Evolutionary conservation across 2,113 vertebrate genomes (phyloP), one percentile per base, ranked within the genome.

Genomic region (Corynorhinus townsendii): DNA sequence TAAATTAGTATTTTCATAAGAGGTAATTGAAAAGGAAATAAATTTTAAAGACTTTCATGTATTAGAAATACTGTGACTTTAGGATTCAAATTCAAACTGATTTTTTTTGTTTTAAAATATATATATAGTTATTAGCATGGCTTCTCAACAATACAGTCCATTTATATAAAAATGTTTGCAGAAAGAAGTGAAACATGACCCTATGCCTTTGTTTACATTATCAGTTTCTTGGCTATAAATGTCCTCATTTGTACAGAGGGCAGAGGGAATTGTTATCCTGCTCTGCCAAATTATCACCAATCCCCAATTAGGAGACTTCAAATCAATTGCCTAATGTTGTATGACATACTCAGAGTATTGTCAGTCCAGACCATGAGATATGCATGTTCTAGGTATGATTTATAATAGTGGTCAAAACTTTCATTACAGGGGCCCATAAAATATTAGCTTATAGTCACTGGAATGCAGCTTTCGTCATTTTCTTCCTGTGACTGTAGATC

Each of bases 391-490:
- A 85, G 71, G 33, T 82, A 73, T 95, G 87, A 96, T 95, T 97
- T 95, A 94, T 71, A 94, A 62, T 7, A 17, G 52, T 79, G 86
- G 80, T 94, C 96, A 96, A 93, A 93, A 38, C 54, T 96, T 96
- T 97, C 95, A 97, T 94, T 95, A 89, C 89, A 66, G 52, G 75
- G 66, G 71, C 24, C 77, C 56, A n/a, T 94, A 94, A 97, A 97
- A 96, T 97, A 96, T 90, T 94, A 96, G 81, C 47, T 47, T 91
- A 84, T 28, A 73, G 71, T 91, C 71, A 28, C 66, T 66, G 87
- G 90, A 95, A 97, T 95, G 90, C 43, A 90, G 81, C 54, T 91
- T 90, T 86, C 33, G 2, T 93, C 87, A 92, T 96, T 94, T 87
- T 95, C 86, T 87, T 72, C 64, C 40, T 77, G 1, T 19, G 56